Base-by-base conservation (phyloP, 1,140 invertebrate species). In the Bombus balteatus region DNA sequence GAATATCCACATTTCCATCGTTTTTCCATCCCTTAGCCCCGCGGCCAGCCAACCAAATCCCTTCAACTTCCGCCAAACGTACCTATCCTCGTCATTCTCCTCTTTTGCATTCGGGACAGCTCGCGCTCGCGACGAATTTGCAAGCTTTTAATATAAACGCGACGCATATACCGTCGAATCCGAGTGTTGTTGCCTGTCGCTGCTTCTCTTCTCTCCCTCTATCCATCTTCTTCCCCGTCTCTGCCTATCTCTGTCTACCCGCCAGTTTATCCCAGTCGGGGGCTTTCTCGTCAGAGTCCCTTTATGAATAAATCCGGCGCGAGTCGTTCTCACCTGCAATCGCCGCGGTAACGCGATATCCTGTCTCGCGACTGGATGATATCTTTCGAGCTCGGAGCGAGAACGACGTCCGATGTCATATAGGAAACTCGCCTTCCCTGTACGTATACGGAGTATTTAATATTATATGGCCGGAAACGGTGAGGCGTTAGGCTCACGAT, bases 141-240 rank as follows among this genome's bases (percentile, higher is more conserved):
- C 90, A 91, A 91, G 90, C 90, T 91, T 89, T 91, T 91, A 91
- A 91, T 91, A 89, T 88, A 91, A 91, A 91, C 90, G 88, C 88
- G 88, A 83, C 88, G 90, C 90, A 86, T 89, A 89, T 73, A 85
- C 81, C 85, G 90, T 87, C 87, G 89, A 91, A 87, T 85, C 72
- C 87, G 83, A 90, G 71, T 86, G 84, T 90, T 91, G 90, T 90
- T 87, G 74, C 83, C 89, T 77, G 59, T 83, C 85, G 53, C 66
- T 77, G 59, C 47, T 28, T 43, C 28, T 77, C 71, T 57, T 53
- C 32, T 73, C 71, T 8, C 22, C 15, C 59, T 5, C 28, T 15
- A 68, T 53, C n/a, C 10, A 5, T 70, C 53, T 25, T 22, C 32
- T 39, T 66, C 41, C 74, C 25, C 25, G 41, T 78, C 39, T 57